Conservation (phyloP, 2,113 vertebrate genomes). For the Gymnocephalus cernua region DNA sequence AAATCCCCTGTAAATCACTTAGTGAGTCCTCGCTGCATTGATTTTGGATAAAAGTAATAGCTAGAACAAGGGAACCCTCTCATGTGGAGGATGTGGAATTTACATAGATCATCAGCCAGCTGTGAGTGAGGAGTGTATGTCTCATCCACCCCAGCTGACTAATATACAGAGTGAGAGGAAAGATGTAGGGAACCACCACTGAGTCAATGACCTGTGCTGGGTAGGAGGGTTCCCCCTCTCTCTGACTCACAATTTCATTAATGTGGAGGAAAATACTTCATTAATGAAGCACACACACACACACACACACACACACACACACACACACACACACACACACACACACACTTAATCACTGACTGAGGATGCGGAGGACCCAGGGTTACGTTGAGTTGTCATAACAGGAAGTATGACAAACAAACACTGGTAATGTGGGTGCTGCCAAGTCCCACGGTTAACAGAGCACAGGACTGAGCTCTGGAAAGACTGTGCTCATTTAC, state of each 20-base stretch:
- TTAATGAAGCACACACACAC: slow-evolving; percentile 5
- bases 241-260: slow-evolving; percentile 47
- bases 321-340: neutral
- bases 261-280: slow-evolving; percentile 32
- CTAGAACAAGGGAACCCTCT: slow-evolving; percentile 23
- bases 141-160: slow-evolving; percentile 44
- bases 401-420: slow-evolving; percentile 66
- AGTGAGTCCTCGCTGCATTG: neutral
- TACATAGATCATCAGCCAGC: slow-evolving; percentile 25
- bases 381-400: slow-evolving; percentile 40
- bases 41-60: neutral
- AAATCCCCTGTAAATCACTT: slow-evolving; percentile 2
- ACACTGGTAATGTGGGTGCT: slow-evolving; percentile 27
- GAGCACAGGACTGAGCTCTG: slow-evolving; percentile 9
- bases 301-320: neutral
- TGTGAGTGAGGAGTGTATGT: slow-evolving; percentile 16
- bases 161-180: slow-evolving; percentile 36
- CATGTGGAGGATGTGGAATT: slow-evolving; percentile 45
- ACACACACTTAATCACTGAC: slow-evolving; percentile 11
- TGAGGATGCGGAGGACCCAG: slow-evolving; percentile 9
- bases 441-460: slow-evolving; percentile 23
- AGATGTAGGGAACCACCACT: slow-evolving; percentile 43
- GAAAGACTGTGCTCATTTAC: slow-evolving; percentile 6
- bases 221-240: slow-evolving; percentile 46
- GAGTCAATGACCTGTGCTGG: slow-evolving; percentile 27